phyloP scores from a whole-genome alignment of 2,888 invertebrate genomes.

The Dicyrtoma fusca region DNA sequence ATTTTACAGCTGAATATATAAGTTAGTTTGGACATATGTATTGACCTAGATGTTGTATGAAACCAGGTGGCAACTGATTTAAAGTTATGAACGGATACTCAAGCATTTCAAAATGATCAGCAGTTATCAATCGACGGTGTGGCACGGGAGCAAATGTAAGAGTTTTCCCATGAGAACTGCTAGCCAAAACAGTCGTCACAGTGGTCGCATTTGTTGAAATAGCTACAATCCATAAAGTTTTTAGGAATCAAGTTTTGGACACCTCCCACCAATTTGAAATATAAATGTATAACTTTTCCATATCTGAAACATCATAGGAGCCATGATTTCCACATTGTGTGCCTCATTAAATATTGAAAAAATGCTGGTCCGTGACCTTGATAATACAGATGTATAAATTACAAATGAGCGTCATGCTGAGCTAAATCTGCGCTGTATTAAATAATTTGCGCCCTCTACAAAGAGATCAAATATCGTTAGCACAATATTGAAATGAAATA shows the following conservation, averaged over 20 bases:
- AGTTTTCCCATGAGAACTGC: conserved; percentile 37
- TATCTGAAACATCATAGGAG: too few relatives aligned
- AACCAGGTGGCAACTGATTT: conserved; percentile 83
- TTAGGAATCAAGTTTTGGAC: neutral
- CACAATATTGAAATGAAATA: too few relatives aligned
- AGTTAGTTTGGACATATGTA: neutral
- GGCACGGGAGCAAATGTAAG: conserved; percentile 35
- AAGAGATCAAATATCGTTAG: too few relatives aligned
- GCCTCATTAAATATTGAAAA: too few relatives aligned
- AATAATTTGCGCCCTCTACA: too few relatives aligned
- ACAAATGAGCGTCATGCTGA: too few relatives aligned
- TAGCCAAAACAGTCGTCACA: conserved; percentile 28
- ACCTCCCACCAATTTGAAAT: too few relatives aligned
- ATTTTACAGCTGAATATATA: neutral
- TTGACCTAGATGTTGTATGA: conserved; percentile 82
- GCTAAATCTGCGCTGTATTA: too few relatives aligned
- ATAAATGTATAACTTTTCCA: too few relatives aligned
- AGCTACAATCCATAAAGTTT: neutral
- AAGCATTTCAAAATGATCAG: conserved; percentile 73
- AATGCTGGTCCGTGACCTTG: too few relatives aligned
- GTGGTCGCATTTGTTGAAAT: conserved; percentile 23
- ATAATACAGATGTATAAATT: too few relatives aligned
- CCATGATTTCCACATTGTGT: too few relatives aligned
- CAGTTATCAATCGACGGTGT: conserved; percentile 35
- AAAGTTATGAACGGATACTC: conserved; percentile 96